Conservation (phyloP, 2,113 vertebrate genomes). For the Pantherophis guttatus region DNA sequence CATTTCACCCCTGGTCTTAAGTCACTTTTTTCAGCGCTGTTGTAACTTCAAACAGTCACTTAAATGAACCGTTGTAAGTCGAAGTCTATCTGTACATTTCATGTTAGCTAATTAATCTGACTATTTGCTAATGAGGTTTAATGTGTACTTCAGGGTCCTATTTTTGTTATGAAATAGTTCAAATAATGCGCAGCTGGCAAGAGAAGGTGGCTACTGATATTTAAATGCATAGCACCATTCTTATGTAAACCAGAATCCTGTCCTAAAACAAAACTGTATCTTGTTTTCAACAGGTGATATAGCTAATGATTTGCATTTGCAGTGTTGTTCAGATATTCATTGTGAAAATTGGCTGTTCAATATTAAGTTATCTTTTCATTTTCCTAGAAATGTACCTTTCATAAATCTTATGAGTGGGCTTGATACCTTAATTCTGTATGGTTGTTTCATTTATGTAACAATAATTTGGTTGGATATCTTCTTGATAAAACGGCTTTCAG, state of each 20-base stretch:
- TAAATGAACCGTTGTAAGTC: neutral
- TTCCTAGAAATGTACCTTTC: slow-evolving; percentile 6
- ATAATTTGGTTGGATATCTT: neutral
- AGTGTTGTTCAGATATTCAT: neutral
- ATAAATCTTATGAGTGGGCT: slow-evolving; percentile 7
- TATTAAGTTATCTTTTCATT: slow-evolving; percentile 29
- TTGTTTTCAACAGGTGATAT: neutral
- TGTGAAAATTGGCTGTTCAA: neutral
- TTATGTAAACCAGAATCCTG: slow-evolving; percentile 1
- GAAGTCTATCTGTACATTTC: neutral
- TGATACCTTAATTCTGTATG: slow-evolving; percentile 4
- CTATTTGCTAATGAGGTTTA: neutral
- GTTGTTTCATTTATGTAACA: neutral
- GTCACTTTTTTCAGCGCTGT: neutral
- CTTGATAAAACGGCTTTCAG: neutral
- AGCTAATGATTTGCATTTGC: slow-evolving; percentile 3
- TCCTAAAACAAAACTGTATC: neutral
- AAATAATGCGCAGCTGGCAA: neutral
- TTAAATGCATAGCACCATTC: neutral
- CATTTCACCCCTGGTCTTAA: neutral
- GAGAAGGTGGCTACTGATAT: neutral
- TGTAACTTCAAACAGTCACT: neutral
- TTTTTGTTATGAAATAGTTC: neutral
- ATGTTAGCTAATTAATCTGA: neutral
- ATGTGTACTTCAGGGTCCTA: neutral